Evolutionary conservation across 1,140 invertebrate species (phyloP), one percentile per base, ranked within the genome.

Genomic region (Listronotus bonariensis): DNA sequence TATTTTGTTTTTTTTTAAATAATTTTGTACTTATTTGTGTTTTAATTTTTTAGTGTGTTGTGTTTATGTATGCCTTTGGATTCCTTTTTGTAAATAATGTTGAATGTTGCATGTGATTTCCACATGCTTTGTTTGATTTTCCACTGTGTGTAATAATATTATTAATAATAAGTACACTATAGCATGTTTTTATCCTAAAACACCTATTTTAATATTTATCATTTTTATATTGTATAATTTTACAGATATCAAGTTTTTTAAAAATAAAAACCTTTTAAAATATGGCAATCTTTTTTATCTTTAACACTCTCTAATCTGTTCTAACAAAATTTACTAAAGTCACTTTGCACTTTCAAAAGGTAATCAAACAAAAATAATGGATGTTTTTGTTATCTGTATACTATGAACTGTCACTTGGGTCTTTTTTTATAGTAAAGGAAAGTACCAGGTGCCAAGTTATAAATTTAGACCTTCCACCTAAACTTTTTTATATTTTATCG

Each of bases 231-330:
- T 40, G 53, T 55, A 60, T 20, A 54, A 9, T n/a, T 54, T 38
- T 60, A 26, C 20, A 26, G 20, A 26, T 60, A 7, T 41, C 40
- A 1, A 49, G 14, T 49, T 46, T 26, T 42, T 60, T 60, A 34
- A 49, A 34, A 49, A 49, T 49, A 48, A 60, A 26, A 60, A 43
- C 17, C 41, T 40, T 51, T 60, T 49, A 38, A 34, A 48, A 32
- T 51, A 45, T 48, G 20, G 17, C 20, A 49, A n/a, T 48, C 45
- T 60, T 54, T 62, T 61, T 62, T 62, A 62, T 53, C 49, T 62
- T 54, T 62, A 62, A 62, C 60, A 53, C 14, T n/a, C 58, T 53
- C 45, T 36, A 38, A 11, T 46, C 40, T 61, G 17, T 60, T 62
- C 60, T 62, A 62, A 62, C 60, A 34, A 38, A 61, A 31, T 3